Percentiles rank a stretch among this genome's conserved stretches.
phyloP scores from a whole-genome alignment of 1,140 invertebrate species.

The Acromyrmex echinatior region DNA sequence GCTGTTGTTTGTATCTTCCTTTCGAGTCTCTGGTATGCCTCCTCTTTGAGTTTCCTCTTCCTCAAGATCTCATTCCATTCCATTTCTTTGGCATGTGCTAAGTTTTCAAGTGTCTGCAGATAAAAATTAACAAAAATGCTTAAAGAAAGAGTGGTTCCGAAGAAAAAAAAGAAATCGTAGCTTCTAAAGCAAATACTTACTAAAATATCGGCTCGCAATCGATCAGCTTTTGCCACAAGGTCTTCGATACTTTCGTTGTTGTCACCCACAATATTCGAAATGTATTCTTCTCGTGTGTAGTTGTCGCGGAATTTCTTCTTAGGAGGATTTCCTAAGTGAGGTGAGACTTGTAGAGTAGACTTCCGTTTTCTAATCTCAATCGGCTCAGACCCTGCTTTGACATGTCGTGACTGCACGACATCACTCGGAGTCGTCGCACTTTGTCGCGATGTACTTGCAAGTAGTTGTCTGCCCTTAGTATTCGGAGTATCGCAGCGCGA shows the following conservation, averaged over 20 bases:
- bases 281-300: constrained; percentile 82
- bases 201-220: constrained; percentile 82
- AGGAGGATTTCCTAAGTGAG: constrained; percentile 71
- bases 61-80: constrained; percentile 94
- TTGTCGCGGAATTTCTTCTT: constrained; percentile 79
- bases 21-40: constrained; percentile 90
- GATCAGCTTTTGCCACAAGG: constrained; percentile 80
- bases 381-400: constrained; percentile 58
- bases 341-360: constrained; percentile 69
- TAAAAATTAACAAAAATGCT: not conserved
- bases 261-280: constrained; percentile 80
- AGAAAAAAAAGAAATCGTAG: not conserved
- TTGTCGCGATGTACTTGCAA: constrained; percentile 25
- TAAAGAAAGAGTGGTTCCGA: not conserved
- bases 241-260: constrained; percentile 81
- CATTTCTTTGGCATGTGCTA: constrained; percentile 92
- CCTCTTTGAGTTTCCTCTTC: constrained; percentile 93
- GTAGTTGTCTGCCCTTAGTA: constrained; percentile 30
- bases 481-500: constrained; percentile 54
- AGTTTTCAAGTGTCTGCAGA: constrained; percentile 88
- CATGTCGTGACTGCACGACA: constrained; percentile 33
- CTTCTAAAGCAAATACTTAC: constrained; percentile 59
- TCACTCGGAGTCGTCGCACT: constrained; percentile 1
- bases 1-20: constrained; percentile 89
- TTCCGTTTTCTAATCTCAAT: constrained; percentile 79